These are phyloP conservation scores for Chauna torquata DNA, from an alignment of 2,113 vertebrate genomes.

Conservation along the genomic window DNA sequence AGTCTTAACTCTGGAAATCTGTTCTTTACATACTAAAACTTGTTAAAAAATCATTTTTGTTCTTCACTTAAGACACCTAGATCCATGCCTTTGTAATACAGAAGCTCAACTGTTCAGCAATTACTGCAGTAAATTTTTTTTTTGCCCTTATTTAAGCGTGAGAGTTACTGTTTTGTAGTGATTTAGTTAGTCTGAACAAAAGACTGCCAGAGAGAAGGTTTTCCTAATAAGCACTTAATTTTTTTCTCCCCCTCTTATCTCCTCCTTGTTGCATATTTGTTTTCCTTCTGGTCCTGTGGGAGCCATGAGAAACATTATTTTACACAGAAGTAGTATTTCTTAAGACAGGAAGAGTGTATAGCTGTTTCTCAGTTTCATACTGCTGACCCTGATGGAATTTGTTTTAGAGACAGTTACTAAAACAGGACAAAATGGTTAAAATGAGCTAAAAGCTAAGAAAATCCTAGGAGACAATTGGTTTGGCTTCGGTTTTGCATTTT, in stretches of 20 bases:
- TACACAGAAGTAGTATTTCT: not conserved
- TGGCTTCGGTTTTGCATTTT: not conserved
- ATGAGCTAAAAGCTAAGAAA: constrained; percentile 6
- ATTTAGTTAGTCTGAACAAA: not conserved
- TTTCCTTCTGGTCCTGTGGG: not conserved
- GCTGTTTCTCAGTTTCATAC: not conserved
- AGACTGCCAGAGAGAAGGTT: not conserved
- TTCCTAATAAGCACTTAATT: not conserved
- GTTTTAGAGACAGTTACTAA: not conserved
- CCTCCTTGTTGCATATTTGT: not conserved
- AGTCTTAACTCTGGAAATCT: not conserved
- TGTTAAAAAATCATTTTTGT: not conserved
- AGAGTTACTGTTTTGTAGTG: not conserved
- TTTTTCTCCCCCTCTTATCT: not conserved
- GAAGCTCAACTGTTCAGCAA: not conserved
- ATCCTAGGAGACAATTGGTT: not conserved
- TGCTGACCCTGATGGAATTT: not conserved
- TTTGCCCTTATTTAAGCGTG: not conserved
- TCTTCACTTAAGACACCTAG: not conserved
- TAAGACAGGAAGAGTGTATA: too few relatives aligned
- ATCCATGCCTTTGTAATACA: not conserved
- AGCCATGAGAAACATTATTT: not conserved
- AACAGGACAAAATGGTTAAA: constrained; percentile 2
- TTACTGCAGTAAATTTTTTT: not conserved
- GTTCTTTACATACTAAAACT: not conserved